Base-by-base conservation (phyloP, 2,797 vertebrate genomes). In the Trichosurus vulpecula region DNA sequence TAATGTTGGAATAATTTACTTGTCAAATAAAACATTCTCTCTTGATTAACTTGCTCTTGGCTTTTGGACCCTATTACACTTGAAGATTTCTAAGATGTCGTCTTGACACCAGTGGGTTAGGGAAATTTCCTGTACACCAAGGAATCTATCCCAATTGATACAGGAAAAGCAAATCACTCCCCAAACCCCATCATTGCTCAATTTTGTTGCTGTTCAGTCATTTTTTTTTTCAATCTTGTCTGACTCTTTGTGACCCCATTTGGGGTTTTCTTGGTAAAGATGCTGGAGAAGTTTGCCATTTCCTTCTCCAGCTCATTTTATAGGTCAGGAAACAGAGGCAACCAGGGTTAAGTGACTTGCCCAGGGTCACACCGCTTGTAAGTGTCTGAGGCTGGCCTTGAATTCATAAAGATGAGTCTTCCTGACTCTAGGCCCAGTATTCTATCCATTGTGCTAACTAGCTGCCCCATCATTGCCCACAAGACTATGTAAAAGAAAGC, bases 1-100 rank as follows among this genome's bases (percentile, higher is more conserved):
- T 94, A 96, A 91, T 0, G 57, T 94, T 97, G 94, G 91, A 93
- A 94, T 92, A 96, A 95, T 98, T 97, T 97, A 96, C 94, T 95
- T 96, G 93, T 93, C 93, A 96, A 94, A 95, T 81, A 95, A 57
- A 97, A 41, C 90, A 93, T 90, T 93, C 90, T 92, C 91, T 90
- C 96, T 53, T 8, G 0, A 47, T 97, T 97, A 97, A 57, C 57
- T 96, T 56, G 93, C 91, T 93, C 56, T 96, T 98, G 96, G 96
- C 95, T 94, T 93, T 61, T 92, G 55, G 11, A 89, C 91, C 90
- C 94, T 93, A 52, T 92, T 81, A 93, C 47, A 58, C 14, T 89
- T 47, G 52, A 54, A 94, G 92, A 58, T 96, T 94, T 91, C 29
- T 19, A 95, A 96, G 93, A 89, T 87, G 91, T 93, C 35, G 56